Base-by-base conservation (phyloP, 1,140 invertebrate species). In the Drosophila sucinea region DNA sequence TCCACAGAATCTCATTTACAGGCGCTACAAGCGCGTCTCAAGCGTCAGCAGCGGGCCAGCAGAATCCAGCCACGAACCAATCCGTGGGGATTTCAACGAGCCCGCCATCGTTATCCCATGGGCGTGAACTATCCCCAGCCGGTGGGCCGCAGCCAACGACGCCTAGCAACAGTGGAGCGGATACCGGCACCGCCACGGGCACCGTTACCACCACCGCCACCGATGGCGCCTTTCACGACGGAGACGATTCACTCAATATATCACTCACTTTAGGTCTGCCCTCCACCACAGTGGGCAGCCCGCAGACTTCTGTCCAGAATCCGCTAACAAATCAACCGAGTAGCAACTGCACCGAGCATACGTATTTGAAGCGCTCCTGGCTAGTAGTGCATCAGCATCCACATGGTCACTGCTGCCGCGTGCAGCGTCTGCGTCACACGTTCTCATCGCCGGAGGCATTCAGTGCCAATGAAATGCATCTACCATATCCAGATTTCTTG, bases 1-100 rank as follows among this genome's bases (percentile, higher is more conserved):
- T 77, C 73, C 76, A 76, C 84, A 92, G 91, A 92, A 84, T 91
- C 91, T 61, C 91, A 81, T 62, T 92, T 92, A 73, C 91, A 92
- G 91, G 89, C 80, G 56, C 77, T 92, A 68, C 86, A 91, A 67
- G 77, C 77, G 30, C 91, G 91, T 76, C 84, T 91, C 47, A 70
- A 69, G 2, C 79, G 79, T 2, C 82, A 86, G 56, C 72, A 76
- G 41, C 60, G 77, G 17, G 63, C 38, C 66, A 6, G 27, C 66
- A 6, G 27, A 60, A 44, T 30, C 10, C 62, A 58, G 27, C 67
- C 61, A 64, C 65, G 40, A 32, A 56, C 35, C 79, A 84, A 79
- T 77, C 86, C 81, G 57, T 89, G 84, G 90, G 84, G 89, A 32
- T 80, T 91, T 67, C 83, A 79, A 32, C 83, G 90, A 51, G 87